A percentile compares a stretch with the other conserved stretches of the same genome.
phyloP scores from a whole-genome alignment of 1,140 invertebrate genomes.

The Cherax quadricarinatus region DNA sequence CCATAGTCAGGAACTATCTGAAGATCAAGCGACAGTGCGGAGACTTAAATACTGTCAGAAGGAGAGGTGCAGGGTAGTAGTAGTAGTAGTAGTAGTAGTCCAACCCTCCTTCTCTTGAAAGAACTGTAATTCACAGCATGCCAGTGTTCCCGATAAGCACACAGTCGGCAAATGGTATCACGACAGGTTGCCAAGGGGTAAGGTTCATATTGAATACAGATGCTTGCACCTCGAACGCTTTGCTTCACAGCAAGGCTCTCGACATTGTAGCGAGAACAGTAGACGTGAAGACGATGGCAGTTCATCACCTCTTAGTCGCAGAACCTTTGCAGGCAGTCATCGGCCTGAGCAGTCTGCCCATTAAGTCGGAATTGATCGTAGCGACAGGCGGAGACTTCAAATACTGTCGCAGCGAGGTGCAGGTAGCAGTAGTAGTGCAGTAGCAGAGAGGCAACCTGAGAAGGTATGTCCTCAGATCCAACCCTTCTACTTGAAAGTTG shows the following conservation, averaged over 20 bases:
- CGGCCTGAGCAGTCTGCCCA: too few species aligned
- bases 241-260: not conserved
- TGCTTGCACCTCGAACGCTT: not conserved
- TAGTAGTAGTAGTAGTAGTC: too few species aligned
- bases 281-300: not conserved
- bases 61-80: too few species aligned
- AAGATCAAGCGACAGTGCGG: too few species aligned
- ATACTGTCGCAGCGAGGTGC: not conserved
- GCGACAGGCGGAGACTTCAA: too few species aligned
- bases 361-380: not conserved
- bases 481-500: too few species aligned
- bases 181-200: too few species aligned
- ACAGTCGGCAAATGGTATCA: not conserved
- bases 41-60: too few species aligned
- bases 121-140: too few species aligned
- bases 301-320: not conserved
- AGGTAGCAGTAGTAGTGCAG: not conserved
- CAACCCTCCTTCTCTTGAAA: too few species aligned
- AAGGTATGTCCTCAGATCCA: too few species aligned
- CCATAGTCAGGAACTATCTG: too few species aligned
- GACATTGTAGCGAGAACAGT: not conserved
- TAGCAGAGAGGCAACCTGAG: not conserved
- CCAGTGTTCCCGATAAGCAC: not conserved
- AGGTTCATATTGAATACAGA: not conserved
- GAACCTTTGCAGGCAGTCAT: not conserved